Conservation (phyloP, 2,113 vertebrate genomes). For the Thermophis baileyi region DNA sequence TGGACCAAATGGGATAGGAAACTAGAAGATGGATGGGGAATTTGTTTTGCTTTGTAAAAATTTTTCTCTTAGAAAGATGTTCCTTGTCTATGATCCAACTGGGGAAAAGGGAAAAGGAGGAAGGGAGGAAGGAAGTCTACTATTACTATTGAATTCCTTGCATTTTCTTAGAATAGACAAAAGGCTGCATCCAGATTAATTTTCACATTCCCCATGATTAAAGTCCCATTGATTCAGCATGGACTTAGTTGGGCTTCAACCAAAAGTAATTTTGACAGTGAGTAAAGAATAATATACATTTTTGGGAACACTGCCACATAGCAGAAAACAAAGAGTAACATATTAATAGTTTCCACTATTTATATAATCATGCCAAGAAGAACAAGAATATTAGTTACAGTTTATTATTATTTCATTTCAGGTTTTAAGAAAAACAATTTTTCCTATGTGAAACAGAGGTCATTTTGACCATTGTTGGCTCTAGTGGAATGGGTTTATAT, state of each 20-base stretch:
- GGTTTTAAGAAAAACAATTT: slow-evolving; percentile 47
- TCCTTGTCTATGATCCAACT: background rate
- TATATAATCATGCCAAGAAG: slow-evolving; percentile 18
- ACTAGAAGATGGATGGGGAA: background rate
- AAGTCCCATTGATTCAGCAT: background rate
- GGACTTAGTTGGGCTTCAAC: slow-evolving; percentile 8
- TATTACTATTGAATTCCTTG: slow-evolving; percentile 16
- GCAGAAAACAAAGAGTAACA: slow-evolving; percentile 10
- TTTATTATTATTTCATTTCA: slow-evolving; percentile 55
- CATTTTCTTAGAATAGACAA: background rate
- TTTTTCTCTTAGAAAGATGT: background rate
- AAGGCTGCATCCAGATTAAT: background rate
- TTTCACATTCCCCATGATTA: background rate
- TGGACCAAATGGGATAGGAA: background rate
- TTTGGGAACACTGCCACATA: slow-evolving; percentile 35
- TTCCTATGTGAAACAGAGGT: slow-evolving; percentile 53
- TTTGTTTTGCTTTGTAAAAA: background rate
- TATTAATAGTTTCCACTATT: slow-evolving; percentile 30
- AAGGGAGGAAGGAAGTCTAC: background rate
- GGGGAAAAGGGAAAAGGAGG: background rate
- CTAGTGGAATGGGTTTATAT: background rate
- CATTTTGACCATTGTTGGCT: slow-evolving; percentile 26
- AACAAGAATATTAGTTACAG: slow-evolving; percentile 28
- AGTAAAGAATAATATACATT: background rate
- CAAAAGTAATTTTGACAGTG: slow-evolving; percentile 19